Base-by-base conservation (phyloP, 1,140 invertebrate genomes). In the Saccostrea cuccullata region DNA sequence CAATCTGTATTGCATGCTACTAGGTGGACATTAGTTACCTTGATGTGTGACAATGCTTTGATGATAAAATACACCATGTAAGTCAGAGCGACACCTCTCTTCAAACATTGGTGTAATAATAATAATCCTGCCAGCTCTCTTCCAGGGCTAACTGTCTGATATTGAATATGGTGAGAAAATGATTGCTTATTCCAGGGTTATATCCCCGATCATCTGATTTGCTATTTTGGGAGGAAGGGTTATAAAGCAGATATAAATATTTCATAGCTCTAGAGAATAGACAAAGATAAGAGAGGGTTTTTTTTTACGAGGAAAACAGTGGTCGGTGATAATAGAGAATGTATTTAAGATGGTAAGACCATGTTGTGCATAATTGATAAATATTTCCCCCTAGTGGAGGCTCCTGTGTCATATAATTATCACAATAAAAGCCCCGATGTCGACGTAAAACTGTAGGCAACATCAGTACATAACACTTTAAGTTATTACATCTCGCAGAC, bases 231-330 rank as follows among this genome's bases (percentile, higher is more conserved):
- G 70, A 77, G 26, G 26, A 30, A 77, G 15, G 70, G 70, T 77
- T 77, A 77, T 77, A 77, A 77, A 77, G 26, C 70, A 30, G 70
- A 30, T 77, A 30, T 77, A 77, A 77, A 77, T 77, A 77, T 77
- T 77, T 77, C 30, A 77, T 77, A 30, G 70, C 70, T 77, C 30
- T 36, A 47, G 47, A 47, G 47, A 26, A 77, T 77, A 30, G 36
- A 30, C 13, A 30, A 26, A 77, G 70, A 77, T 77, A 36, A 77
- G 26, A 36, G n/a, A 23, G 47, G 1, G 9, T 36, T 77, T 77
- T 36, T 36, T 77, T 26, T 30, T 77, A 13, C 3, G 15, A 26
- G 26, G 23, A 77, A 77, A 77, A 77, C 26, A 77, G 13, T 36
- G 70, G 30, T 11, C 5, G 26, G 70, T 67, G 70, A 77, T 77